These are phyloP conservation scores for Barbus barbus DNA, from an alignment of 2,113 vertebrate genomes.

Conservation along the genomic window DNA sequence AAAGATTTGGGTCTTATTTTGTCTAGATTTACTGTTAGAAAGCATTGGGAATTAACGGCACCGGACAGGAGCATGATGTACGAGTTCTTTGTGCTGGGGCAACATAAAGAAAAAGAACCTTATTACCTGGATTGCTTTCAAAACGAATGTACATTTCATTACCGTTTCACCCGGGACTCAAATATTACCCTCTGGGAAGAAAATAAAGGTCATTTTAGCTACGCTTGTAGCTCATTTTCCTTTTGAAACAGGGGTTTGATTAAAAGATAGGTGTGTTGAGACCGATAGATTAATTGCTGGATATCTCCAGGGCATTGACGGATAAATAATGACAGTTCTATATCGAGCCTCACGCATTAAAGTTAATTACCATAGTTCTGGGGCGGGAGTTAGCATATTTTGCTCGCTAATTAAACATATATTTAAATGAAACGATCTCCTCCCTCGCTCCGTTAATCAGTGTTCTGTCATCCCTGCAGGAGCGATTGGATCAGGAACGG, in stretches of 20 bases:
- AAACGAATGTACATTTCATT: not conserved
- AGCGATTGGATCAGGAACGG: conserved; percentile 51
- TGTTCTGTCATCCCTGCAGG: conserved; percentile 64
- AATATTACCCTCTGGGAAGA: not conserved
- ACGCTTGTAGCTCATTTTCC: not conserved
- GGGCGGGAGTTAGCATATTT: conserved; percentile 54
- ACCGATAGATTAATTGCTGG: conserved; percentile 38
- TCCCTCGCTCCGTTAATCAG: conserved; percentile 59
- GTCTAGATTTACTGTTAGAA: conserved; percentile 20
- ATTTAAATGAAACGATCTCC: conserved; percentile 63
- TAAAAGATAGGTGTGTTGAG: conserved; percentile 23
- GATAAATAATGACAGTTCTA: conserved; percentile 51
- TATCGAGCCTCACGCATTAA: conserved; percentile 53
- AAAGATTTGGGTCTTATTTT: not conserved
- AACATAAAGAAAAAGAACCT: conserved; percentile 10
- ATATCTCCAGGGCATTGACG: conserved; percentile 48
- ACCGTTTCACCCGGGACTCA: not conserved
- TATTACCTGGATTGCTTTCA: conserved; percentile 15
- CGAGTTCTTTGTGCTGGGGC: not conserved
- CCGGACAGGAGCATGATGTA: not conserved
- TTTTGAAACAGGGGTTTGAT: conserved; percentile 15
- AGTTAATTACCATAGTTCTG: conserved; percentile 49
- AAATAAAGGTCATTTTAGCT: conserved; percentile 36
- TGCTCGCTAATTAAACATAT: conserved; percentile 64
- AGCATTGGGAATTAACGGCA: not conserved